These are phyloP conservation scores for Pocillopora damicornis DNA, from an alignment of 64 coral and sea anemone genomes.

Conservation along the genomic window DNA sequence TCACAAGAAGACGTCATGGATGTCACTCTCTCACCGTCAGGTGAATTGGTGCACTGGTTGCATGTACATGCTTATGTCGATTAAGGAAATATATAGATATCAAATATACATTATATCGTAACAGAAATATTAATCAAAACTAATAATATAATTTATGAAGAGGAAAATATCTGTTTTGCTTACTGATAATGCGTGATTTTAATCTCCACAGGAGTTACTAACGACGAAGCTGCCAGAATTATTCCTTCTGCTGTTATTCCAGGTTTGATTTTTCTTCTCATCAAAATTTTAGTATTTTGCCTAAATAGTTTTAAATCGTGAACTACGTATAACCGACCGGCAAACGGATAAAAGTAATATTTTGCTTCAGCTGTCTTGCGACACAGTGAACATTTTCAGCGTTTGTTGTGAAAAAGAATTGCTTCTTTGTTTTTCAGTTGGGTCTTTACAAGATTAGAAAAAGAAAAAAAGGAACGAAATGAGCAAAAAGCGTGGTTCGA, in stretches of 20 bases:
- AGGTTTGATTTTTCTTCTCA: background rate
- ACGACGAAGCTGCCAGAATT: constrained; percentile 5
- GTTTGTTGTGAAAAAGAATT: too few species aligned
- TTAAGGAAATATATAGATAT: too few species aligned
- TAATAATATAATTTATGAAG: too few species aligned
- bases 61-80: background rate
- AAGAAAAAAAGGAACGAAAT: too few species aligned
- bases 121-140: too few species aligned
- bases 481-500: too few species aligned
- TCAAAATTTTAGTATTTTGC: background rate
- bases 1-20: constrained; percentile 27
- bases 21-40: constrained; percentile 24
- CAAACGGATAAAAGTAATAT: background rate
- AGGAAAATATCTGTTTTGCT: background rate
- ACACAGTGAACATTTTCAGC: too few species aligned
- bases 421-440: too few species aligned
- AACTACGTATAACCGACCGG: background rate
- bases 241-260: constrained; percentile 6
- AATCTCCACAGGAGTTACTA: background rate
- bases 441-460: too few species aligned
- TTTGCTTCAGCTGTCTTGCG: too few species aligned
- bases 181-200: background rate
- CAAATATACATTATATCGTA: too few species aligned
- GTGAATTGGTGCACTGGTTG: background rate
- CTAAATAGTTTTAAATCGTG: background rate